phyloP scores from a whole-genome alignment of 2,888 invertebrate genomes.

The Tetramorium bicarinatum region DNA sequence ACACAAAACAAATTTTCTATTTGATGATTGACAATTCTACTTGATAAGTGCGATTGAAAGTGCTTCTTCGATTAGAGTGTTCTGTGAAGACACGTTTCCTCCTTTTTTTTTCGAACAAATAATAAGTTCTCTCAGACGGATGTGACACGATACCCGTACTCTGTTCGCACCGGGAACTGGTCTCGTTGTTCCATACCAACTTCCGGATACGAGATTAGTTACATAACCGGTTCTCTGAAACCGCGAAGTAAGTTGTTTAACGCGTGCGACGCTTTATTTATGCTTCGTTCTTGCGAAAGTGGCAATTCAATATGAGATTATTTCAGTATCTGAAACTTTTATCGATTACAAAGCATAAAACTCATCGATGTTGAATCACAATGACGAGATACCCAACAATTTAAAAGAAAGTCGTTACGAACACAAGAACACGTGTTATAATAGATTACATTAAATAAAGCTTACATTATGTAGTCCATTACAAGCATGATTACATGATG shows the following conservation, averaged over 20 bases:
- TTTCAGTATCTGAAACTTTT: background rate
- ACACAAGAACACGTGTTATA: background rate
- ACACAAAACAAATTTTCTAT: background rate
- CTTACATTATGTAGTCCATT: too few relatives aligned
- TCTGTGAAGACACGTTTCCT: background rate
- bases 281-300: conserved; percentile 29
- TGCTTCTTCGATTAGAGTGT: conserved; percentile 4
- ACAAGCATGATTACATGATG: too few relatives aligned
- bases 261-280: conserved; percentile 66
- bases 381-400: background rate
- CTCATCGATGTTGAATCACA: background rate
- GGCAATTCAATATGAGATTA: conserved; percentile 9
- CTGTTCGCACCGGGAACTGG: conserved; percentile 44
- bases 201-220: conserved; percentile 74
- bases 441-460: background rate
- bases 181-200: conserved; percentile 57
- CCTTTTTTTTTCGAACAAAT: background rate
- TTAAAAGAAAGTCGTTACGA: background rate
- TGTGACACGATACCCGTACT: conserved; percentile 20
- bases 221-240: conserved; percentile 67
- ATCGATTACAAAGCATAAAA: background rate
- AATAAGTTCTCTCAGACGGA: conserved; percentile 10
- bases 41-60: conserved; percentile 39
- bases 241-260: conserved; percentile 71
- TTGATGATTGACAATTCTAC: background rate